phyloP scores from a whole-genome alignment of 2,888 invertebrate species.

The Halictus ligatus region DNA sequence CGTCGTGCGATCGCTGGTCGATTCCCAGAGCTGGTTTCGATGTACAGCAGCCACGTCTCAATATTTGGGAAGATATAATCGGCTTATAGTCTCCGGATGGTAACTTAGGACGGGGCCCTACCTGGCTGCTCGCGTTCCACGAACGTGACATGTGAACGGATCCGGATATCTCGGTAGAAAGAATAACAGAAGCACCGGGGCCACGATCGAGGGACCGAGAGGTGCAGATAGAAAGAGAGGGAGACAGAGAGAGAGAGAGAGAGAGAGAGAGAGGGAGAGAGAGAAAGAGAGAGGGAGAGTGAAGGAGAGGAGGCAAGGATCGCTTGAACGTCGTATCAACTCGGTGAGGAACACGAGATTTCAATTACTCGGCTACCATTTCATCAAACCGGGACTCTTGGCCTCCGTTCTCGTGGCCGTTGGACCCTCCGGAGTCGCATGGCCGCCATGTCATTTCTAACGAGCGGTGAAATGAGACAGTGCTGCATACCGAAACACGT shows the following conservation, averaged over 20 bases:
- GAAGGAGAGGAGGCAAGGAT: constrained; percentile 37
- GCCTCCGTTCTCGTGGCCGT: constrained; percentile 43
- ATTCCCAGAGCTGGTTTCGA: constrained; percentile 62
- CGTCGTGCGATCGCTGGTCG: constrained; percentile 20
- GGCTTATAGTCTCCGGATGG: constrained; percentile 76
- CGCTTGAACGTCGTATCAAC: constrained; percentile 56
- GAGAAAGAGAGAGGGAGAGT: constrained; percentile 1
- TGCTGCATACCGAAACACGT: constrained; percentile 65
- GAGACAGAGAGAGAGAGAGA: constrained; percentile 9
- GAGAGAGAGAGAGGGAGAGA: constrained; percentile 13
- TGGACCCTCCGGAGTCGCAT: constrained; percentile 52
- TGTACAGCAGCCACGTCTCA: constrained; percentile 75
- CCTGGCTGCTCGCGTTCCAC: constrained; percentile 71
- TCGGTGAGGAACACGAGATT: constrained; percentile 78
- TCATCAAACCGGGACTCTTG: constrained; percentile 73
- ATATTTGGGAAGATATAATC: constrained; percentile 82
- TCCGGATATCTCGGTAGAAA: constrained; percentile 67
- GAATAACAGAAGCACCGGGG: constrained; percentile 59
- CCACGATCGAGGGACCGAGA: constrained; percentile 15
- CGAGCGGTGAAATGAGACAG: constrained; percentile 68
- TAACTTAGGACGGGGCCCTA: constrained; percentile 67
- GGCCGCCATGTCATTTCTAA: constrained; percentile 72
- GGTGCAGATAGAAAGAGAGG: constrained; percentile 16
- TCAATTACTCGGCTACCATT: constrained; percentile 79
- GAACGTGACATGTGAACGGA: constrained; percentile 73